These are phyloP conservation scores for Leptura quadrifasciata DNA, from an alignment of 2,888 invertebrate species.

Conservation along the genomic window DNA sequence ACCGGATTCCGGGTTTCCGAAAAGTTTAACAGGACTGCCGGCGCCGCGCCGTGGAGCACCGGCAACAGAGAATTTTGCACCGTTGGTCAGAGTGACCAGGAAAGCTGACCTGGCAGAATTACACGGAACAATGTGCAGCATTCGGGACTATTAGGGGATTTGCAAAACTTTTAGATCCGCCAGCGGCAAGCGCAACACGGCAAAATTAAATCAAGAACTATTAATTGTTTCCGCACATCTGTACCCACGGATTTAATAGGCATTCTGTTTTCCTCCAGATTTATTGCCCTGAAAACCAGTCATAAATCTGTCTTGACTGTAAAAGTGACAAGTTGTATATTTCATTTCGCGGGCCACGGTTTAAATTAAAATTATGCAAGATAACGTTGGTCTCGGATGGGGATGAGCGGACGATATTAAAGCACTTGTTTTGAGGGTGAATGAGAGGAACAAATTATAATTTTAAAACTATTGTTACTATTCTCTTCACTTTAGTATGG, in stretches of 20 bases:
- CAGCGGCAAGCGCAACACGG: slow-evolving; percentile 28
- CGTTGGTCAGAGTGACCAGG: slow-evolving; percentile 1
- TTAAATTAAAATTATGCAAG: slow-evolving; percentile 33
- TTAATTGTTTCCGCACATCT: slow-evolving; percentile 50
- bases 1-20: slow-evolving; percentile 27
- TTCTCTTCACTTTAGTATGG: no score
- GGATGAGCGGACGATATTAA: slow-evolving; percentile 16
- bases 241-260: slow-evolving; percentile 45
- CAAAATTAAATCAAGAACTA: slow-evolving; percentile 47
- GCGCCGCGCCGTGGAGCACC: slow-evolving; percentile 3
- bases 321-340: slow-evolving; percentile 41
- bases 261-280: slow-evolving; percentile 39
- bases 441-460: neutral
- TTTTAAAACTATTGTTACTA: neutral
- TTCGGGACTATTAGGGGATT: slow-evolving; percentile 17
- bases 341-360: slow-evolving; percentile 35
- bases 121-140: slow-evolving; percentile 36
- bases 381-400: neutral
- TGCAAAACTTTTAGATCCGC: slow-evolving; percentile 19
- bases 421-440: slow-evolving; percentile 14
- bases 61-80: neutral
- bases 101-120: slow-evolving; percentile 29
- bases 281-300: slow-evolving; percentile 39
- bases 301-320: slow-evolving; percentile 44
- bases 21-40: slow-evolving; percentile 21